Evolutionary conservation across 2,113 vertebrate genomes (phyloP), one percentile per base, ranked within the genome.

Genomic region (Protobothrops mucrosquamatus): DNA sequence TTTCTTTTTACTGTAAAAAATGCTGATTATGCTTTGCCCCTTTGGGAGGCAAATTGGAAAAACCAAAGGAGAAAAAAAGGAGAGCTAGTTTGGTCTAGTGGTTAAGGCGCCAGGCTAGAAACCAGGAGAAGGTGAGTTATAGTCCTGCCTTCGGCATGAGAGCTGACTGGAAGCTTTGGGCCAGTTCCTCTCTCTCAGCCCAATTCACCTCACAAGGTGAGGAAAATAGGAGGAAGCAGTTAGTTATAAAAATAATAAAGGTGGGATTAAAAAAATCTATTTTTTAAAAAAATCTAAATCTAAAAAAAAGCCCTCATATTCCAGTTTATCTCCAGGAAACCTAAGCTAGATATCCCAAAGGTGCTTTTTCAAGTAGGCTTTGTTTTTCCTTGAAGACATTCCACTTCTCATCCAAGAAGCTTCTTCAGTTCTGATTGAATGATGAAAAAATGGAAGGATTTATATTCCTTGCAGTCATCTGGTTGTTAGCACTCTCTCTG

Each of bases 321-420:
- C 64, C 57, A 48, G 24, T 88, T 88, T 91, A 51, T 93, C 92
- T 91, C 29, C 74, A 74, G 92, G 91, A 94, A 39, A 93, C 23
- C 24, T 34, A 85, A 85, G 6, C 34, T 43, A 81, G 34, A 8
- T 81, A 81, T 22, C 61, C 61, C 26, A 64, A 64, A n/a, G 26
- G 11, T 6, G 4, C 1, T 5, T 64, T 64, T 64, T 34, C 29
- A n/a, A 69, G 64, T 15, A 14, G 12, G n/a, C 15, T 69, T 69
- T 69, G 29, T 2, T 69, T n/a, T 69, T 15, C 11, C 61, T 14
- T 64, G 61, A 64, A 64, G 59, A n/a, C 15, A 69, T n/a, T 69
- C n/a, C 4, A 9, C 29, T 69, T n/a, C 61, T 69, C 12, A 69
- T n/a, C 61, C 29, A 69, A n/a, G 29, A 69, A 69, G 61, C 61